These are phyloP conservation scores for Argyresthia albistria DNA, from an alignment of 2,888 invertebrate genomes.

Conservation along the genomic window DNA sequence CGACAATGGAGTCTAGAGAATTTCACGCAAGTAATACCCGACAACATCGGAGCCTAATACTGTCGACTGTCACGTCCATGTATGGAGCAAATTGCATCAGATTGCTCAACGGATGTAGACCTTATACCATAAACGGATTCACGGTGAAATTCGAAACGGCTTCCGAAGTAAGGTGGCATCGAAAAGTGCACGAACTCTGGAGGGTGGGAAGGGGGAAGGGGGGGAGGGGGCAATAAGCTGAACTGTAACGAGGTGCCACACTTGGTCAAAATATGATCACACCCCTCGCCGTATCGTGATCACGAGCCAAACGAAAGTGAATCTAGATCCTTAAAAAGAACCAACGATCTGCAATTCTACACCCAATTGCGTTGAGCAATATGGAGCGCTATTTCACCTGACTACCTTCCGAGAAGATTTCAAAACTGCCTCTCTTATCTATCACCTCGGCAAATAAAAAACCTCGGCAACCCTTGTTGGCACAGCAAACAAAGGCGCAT, in stretches of 20 bases:
- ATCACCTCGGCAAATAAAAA: slow-evolving; percentile 28
- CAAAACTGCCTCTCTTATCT: slow-evolving; percentile 5
- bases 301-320: slow-evolving; percentile 20
- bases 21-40: too few species aligned
- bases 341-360: not conserved
- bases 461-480: slow-evolving; percentile 22
- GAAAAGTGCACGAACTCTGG: not conserved
- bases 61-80: too few species aligned
- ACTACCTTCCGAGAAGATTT: not conserved
- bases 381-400: not conserved
- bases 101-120: too few species aligned
- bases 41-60: too few species aligned
- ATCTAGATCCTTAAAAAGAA: slow-evolving; percentile 1
- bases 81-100: too few species aligned
- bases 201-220: not conserved
- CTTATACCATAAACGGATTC: not conserved
- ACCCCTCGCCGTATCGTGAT: slow-evolving; percentile 21
- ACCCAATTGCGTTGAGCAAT: too few species aligned
- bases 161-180: slow-evolving; percentile 7
- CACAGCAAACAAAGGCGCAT: slow-evolving; percentile 33
- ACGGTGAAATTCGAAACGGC: slow-evolving; percentile 17
- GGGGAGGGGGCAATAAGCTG: not conserved
- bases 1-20: not conserved
- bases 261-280: slow-evolving; percentile 19
- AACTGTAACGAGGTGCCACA: slow-evolving; percentile 18